Conservation (phyloP, 1,140 invertebrate species). For the Drosophila setifemur region DNA sequence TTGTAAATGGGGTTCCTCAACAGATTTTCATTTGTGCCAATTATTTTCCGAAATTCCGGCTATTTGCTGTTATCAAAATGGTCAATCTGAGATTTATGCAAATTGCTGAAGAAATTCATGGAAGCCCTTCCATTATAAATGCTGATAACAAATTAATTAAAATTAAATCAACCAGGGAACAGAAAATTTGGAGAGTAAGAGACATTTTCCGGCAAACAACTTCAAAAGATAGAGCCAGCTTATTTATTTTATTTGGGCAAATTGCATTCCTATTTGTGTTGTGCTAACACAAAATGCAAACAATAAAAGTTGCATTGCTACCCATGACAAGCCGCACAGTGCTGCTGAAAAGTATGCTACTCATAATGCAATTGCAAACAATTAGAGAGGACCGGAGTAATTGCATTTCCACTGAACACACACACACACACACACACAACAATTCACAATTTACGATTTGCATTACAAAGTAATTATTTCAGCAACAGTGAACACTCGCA, state of each 20-base stretch:
- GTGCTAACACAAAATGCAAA: conserved; percentile 19
- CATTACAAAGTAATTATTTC: conserved; percentile 77
- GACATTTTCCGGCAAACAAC: conserved; percentile 2
- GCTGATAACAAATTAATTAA: neutral
- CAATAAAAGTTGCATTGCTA: conserved; percentile 26
- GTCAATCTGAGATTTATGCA: neutral
- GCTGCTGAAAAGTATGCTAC: conserved; percentile 48
- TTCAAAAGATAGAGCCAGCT: neutral
- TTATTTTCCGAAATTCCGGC: neutral
- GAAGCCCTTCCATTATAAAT: too few species aligned
- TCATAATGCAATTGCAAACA: conserved; percentile 71
- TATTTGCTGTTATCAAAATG: too few species aligned
- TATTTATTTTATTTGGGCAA: conserved; percentile 20
- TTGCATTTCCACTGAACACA: conserved; percentile 50
- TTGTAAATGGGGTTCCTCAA: too few species aligned
- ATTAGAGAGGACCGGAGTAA: conserved; percentile 60
- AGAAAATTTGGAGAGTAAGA: conserved; percentile 5
- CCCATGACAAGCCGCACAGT: conserved; percentile 5
- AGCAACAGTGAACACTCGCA: conserved; percentile 12
- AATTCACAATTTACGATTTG: conserved; percentile 41
- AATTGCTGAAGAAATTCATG: too few species aligned
- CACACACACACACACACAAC: neutral
- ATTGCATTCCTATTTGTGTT: conserved; percentile 21
- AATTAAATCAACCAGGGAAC: neutral
- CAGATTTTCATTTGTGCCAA: neutral